Evolutionary conservation across 2,797 vertebrate genomes (phyloP).

Genomic region (Calcarius lapponicus): DNA sequence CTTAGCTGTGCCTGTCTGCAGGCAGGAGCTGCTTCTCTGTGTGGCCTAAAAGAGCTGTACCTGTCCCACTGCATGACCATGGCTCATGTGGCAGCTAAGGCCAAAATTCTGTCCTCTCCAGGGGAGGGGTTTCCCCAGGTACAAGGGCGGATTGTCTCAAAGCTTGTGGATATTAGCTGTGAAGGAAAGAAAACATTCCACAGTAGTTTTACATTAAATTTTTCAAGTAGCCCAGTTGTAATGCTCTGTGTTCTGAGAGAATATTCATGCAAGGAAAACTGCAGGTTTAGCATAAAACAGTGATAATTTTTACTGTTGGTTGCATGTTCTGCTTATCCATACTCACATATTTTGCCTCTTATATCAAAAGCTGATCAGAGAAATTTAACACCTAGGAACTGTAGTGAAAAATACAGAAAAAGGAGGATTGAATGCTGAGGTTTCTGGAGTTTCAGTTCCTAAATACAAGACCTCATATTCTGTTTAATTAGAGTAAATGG

Average conservation of each 20-base stretch:
- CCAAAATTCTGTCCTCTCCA: neutral
- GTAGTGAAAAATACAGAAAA: neutral
- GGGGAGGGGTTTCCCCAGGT: neutral
- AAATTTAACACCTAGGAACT: neutral
- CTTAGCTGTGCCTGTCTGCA: neutral
- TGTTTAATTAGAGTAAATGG: neutral
- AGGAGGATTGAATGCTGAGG: neutral
- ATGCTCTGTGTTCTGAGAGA: neutral
- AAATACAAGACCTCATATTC: neutral
- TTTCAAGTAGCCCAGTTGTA: neutral
- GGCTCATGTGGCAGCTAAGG: neutral
- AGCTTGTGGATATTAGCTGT: neutral
- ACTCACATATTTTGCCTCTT: neutral
- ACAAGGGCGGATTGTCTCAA: slow-evolving; percentile 49
- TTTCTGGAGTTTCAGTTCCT: neutral
- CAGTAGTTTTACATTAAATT: neutral
- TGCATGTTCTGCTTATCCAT: neutral
- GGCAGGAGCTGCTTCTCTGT: neutral
- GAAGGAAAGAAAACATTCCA: neutral
- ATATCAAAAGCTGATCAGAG: neutral
- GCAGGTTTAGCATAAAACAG: neutral
- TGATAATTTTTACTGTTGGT: neutral
- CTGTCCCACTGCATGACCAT: neutral
- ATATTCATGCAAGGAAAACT: neutral
- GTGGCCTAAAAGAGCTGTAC: neutral